Evolutionary conservation across 2,113 vertebrate genomes (phyloP).

Genomic region (Conger conger): DNA sequence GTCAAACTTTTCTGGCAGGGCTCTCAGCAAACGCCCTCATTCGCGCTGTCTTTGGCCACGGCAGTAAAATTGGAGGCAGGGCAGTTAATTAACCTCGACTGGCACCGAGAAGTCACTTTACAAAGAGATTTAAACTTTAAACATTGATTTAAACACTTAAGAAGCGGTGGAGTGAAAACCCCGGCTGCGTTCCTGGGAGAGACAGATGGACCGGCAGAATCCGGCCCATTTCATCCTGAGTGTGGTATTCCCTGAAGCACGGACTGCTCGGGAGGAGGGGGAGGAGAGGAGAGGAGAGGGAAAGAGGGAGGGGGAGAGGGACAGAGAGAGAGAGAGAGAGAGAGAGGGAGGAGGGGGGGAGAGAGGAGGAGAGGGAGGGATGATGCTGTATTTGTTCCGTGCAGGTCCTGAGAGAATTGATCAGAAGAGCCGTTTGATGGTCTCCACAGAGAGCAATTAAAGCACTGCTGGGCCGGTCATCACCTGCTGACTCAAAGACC

Average conservation of each 20-base stretch:
- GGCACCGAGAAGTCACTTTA: neutral
- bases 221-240: neutral
- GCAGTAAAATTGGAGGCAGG: neutral
- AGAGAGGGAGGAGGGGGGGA: neutral
- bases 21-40: neutral
- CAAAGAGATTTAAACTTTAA: neutral
- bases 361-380: neutral
- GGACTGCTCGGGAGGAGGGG: neutral
- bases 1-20: neutral
- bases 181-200: neutral
- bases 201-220: neutral
- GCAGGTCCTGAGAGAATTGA: neutral
- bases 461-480: neutral
- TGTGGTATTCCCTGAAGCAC: neutral
- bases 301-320: neutral
- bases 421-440: neutral
- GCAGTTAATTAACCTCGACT: neutral
- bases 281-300: neutral
- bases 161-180: neutral
- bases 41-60: neutral
- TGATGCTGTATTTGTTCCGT: neutral
- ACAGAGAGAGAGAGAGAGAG: neutral
- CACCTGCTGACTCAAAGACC: neutral
- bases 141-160: neutral
- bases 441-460: constrained; percentile 13